Base-by-base conservation (phyloP, 2,888 invertebrate species). In the Phymatocera aterrima region DNA sequence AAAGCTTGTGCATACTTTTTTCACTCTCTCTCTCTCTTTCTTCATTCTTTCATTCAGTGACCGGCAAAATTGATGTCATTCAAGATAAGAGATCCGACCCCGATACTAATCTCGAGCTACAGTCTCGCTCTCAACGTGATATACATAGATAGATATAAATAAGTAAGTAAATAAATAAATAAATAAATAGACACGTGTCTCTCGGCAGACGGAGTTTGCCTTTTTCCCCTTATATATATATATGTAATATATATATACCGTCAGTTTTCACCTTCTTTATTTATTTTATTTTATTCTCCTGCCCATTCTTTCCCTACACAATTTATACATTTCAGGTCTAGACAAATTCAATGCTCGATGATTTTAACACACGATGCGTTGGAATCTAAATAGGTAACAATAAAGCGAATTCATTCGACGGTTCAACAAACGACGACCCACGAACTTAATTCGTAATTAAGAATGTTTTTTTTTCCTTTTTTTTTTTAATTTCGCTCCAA, bases 41-140 rank as follows among this genome's bases (percentile, higher is more conserved):
- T 37, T 21, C n/a, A n/a, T 21, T 43, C 12, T 43, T 12, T 46
- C 46, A 68, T 72, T 51, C 72, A 51, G 72, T 72, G 72, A 72
- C 72, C 72, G 18, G 34, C 51, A 12, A 72, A 72, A 72, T 72
- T 72, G 72, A 72, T 72, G 48, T 72, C 72, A 34, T 72, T 51
- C 72, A 21, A 72, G 72, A 72, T 72, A 72, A 46, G 46, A 46
- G 18, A 43, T 6, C 43, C 72, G 21, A 18, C 72, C 51, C 48
- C 72, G 72, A 72, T 48, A 72, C 51, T 72, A 72, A 72, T 72
- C 72, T 48, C 18, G 4, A 18, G 31, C 72, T 40, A 34, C 34
- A 68, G 72, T 34, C 31, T 10, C 34, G 31, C 34, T 31, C 34
- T 46, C 68, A 37, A 51, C 48, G 51, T 72, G 72, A 34, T 72